Conservation (phyloP, 2,797 vertebrate species). For the Lepidocolaptes lacrymiger region DNA sequence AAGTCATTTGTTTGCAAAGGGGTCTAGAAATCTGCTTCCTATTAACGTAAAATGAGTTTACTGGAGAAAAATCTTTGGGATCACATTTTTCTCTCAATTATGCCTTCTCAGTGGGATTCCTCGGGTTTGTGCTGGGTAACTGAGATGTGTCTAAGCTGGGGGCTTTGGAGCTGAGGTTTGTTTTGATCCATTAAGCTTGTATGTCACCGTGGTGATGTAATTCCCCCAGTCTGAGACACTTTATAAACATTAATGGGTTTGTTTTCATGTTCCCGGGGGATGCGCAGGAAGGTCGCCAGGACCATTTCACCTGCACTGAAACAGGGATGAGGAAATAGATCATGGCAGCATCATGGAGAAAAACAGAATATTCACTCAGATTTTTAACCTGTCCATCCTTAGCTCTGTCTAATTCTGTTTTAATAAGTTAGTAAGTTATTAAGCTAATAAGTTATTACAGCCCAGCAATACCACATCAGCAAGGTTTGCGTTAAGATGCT, state of each 20-base stretch:
- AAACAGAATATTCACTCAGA: neutral
- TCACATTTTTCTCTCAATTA: conserved; percentile 42
- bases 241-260: conserved; percentile 25
- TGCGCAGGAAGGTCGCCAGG: neutral
- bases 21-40: conserved; percentile 55
- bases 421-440: neutral
- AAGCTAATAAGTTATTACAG: too few relatives aligned
- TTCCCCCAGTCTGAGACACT: conserved; percentile 6
- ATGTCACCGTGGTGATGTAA: neutral
- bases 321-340: neutral
- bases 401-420: neutral
- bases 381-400: neutral
- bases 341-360: neutral
- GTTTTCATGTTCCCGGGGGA: neutral
- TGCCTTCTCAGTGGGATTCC: conserved; percentile 22
- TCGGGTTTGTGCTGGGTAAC: neutral
- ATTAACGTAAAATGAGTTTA: conserved; percentile 12
- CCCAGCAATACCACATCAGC: neutral
- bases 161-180: neutral
- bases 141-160: neutral
- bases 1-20: conserved; percentile 23
- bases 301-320: neutral
- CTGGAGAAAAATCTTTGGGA: conserved; percentile 8
- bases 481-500: neutral
- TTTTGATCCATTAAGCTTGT: conserved; percentile 38